These are phyloP conservation scores for Halichondria panicea DNA, from an alignment of 37 sponge, comb jelly and placozoan genomes.

Conservation along the genomic window DNA sequence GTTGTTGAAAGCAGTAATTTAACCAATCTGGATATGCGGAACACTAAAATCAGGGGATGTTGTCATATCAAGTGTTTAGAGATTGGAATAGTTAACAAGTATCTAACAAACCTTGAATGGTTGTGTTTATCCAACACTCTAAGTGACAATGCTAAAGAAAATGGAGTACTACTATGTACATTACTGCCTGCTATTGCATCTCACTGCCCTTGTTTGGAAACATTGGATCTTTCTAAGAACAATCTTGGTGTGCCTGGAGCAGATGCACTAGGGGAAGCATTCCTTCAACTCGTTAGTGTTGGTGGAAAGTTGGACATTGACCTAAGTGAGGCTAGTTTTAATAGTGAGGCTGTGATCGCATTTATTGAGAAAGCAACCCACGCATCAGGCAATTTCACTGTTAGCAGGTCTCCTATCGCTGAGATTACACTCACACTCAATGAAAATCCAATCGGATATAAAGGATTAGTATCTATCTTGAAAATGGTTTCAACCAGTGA, in stretches of 20 bases:
- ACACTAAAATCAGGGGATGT: too few relatives aligned
- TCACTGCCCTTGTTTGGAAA: background rate
- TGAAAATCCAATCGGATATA: too few relatives aligned
- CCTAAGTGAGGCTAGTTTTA: background rate
- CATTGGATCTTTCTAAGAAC: background rate
- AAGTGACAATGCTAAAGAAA: background rate
- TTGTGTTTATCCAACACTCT: background rate
- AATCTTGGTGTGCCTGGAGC: conserved; percentile 2
- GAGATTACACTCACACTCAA: too few relatives aligned
- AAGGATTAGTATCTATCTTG: too few relatives aligned
- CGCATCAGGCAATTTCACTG: too few relatives aligned
- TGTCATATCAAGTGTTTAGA: too few relatives aligned
- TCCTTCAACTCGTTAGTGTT: background rate
- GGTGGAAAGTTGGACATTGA: background rate
- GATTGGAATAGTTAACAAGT: background rate
- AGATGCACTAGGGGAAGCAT: background rate
- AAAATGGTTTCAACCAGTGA: too few relatives aligned
- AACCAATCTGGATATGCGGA: too few relatives aligned
- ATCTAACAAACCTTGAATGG: background rate
- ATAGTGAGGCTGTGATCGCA: background rate
- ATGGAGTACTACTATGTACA: background rate
- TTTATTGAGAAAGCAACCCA: too few relatives aligned
- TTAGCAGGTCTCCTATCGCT: too few relatives aligned
- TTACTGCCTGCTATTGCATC: background rate
- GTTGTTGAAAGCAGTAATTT: too few relatives aligned